Percentiles rank a stretch among this genome's conserved stretches.
These are phyloP conservation scores for Aurelia aurita DNA, from an alignment of 30 jellyfish, hydroid and myxozoan genomes.

Conservation along the genomic window DNA sequence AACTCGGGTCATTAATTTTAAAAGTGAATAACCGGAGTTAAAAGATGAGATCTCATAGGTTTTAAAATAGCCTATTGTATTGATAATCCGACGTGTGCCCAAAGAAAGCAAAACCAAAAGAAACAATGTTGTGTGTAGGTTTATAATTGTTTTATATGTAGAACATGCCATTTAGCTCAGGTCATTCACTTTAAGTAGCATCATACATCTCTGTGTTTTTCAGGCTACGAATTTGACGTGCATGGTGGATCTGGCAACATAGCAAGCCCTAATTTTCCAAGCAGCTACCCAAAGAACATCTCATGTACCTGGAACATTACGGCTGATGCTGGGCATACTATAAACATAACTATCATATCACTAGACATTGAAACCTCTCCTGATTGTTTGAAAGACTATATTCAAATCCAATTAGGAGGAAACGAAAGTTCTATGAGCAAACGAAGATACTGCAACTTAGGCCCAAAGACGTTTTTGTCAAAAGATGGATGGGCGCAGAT, in stretches of 20 bases:
- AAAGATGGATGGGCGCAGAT: slow-evolving; percentile 10
- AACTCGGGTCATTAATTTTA: too few species aligned
- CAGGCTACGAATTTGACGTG: neutral
- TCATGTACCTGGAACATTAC: slow-evolving; percentile 3
- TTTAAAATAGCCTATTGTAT: too few species aligned
- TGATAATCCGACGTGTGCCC: too few species aligned
- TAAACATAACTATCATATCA: neutral
- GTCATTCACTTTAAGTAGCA: too few species aligned
- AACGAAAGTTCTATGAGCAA: neutral
- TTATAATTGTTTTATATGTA: too few species aligned
- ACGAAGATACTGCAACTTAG: neutral
- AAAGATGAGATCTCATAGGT: too few species aligned
- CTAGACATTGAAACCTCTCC: slow-evolving; percentile 4
- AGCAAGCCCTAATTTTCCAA: slow-evolving; percentile 16
- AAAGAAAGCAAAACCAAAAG: too few species aligned
- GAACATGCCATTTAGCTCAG: too few species aligned
- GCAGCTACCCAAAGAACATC: slow-evolving; percentile 3
- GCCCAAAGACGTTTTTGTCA: neutral
- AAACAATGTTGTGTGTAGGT: too few species aligned
- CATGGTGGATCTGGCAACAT: slow-evolving; percentile 9
- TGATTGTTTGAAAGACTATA: slow-evolving; percentile 8
- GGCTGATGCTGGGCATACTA: neutral
- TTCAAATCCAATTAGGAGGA: neutral
- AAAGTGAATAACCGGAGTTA: too few species aligned
- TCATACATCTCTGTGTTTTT: neutral